These are phyloP conservation scores for Platysternon megacephalum DNA, from an alignment of 2,113 vertebrate species.

Conservation along the genomic window DNA sequence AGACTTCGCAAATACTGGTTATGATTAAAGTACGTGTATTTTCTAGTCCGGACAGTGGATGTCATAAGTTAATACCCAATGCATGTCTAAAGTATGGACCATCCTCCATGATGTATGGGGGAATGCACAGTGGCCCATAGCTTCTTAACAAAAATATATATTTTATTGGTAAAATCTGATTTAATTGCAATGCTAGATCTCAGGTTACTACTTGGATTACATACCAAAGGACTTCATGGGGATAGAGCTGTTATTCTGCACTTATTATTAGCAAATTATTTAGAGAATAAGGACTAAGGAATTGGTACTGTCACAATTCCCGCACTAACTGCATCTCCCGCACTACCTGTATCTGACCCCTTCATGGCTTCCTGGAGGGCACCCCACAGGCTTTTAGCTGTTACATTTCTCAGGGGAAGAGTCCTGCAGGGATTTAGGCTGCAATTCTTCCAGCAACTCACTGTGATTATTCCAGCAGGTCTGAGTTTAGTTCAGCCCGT, in stretches of 20 bases:
- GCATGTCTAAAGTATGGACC: background rate
- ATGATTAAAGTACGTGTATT: background rate
- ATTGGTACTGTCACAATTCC: background rate
- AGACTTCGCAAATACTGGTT: background rate
- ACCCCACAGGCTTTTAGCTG: too few relatives aligned
- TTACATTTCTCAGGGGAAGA: too few relatives aligned
- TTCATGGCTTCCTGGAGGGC: too few relatives aligned
- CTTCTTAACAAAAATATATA: too few relatives aligned
- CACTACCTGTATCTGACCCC: too few relatives aligned
- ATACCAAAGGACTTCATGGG: background rate
- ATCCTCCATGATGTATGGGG: background rate
- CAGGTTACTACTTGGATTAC: background rate
- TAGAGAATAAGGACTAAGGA: constrained; percentile 19
- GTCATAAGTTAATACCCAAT: background rate
- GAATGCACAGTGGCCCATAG: background rate
- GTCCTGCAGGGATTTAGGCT: too few relatives aligned
- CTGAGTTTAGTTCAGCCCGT: too few relatives aligned
- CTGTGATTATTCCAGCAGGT: too few relatives aligned
- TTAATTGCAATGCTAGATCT: too few relatives aligned
- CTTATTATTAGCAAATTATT: background rate
- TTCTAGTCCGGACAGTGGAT: background rate
- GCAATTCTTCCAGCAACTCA: too few relatives aligned
- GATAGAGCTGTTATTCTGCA: background rate
- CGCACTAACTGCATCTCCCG: too few relatives aligned
- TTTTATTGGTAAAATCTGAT: too few relatives aligned